Conservation (phyloP, 2,113 vertebrate genomes). For the Neofelis nebulosa region DNA sequence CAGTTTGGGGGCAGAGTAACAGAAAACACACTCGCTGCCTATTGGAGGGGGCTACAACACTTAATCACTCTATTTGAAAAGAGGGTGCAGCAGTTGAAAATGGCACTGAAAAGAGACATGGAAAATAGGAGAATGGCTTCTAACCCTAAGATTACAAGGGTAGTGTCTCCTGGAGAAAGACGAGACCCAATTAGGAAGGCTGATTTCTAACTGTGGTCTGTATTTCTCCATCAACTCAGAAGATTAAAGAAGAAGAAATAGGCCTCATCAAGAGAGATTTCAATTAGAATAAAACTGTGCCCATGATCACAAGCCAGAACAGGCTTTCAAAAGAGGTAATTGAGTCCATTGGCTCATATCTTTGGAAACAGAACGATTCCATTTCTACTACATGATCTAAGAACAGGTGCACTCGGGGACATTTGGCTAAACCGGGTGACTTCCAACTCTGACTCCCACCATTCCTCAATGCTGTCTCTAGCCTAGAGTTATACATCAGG, state of each 20-base stretch:
- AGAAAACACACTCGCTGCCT: background rate
- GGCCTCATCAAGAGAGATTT: slow-evolving; percentile 59
- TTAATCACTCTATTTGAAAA: slow-evolving; percentile 21
- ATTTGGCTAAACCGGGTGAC: slow-evolving; percentile 30
- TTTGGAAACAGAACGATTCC: slow-evolving; percentile 60
- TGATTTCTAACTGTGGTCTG: slow-evolving; percentile 5
- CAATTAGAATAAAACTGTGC: slow-evolving; percentile 62
- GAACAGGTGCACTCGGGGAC: slow-evolving; percentile 49
- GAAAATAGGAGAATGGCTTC: background rate
- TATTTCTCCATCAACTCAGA: slow-evolving; percentile 41
- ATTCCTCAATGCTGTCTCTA: background rate
- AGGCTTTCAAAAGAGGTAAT: slow-evolving; percentile 52
- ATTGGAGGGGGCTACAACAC: no score
- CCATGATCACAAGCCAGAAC: slow-evolving; percentile 60
- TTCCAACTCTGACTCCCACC: background rate
- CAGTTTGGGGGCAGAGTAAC: background rate
- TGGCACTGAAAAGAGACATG: background rate
- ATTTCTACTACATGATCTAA: slow-evolving; percentile 47
- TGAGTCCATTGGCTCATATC: slow-evolving; percentile 52
- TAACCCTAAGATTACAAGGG: background rate
- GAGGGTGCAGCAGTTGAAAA: background rate
- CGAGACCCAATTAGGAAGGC: background rate
- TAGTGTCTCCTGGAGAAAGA: background rate
- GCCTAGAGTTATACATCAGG: background rate
- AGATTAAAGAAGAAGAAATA: slow-evolving; percentile 66